These are phyloP conservation scores for Gavia stellata DNA, from an alignment of 2,113 vertebrate species.

Conservation along the genomic window DNA sequence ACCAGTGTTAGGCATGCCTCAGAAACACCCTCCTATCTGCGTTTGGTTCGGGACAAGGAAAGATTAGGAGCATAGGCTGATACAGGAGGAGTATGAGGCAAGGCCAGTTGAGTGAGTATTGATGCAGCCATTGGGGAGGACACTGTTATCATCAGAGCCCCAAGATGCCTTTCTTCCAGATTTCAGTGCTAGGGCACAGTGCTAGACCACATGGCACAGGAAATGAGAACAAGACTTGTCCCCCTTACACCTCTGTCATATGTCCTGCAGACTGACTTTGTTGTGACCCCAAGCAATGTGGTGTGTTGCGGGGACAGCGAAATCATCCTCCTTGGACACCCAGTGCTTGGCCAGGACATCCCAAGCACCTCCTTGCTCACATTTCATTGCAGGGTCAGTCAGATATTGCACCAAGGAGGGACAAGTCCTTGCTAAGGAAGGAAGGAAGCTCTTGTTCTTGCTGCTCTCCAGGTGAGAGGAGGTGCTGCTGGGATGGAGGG, in stretches of 20 bases:
- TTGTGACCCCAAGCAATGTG: neutral
- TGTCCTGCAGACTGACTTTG: neutral
- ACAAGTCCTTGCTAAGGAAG: neutral
- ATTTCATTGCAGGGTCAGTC: neutral
- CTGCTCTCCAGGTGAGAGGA: neutral
- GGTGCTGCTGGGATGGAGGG: neutral
- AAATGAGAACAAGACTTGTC: neutral
- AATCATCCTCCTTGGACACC: neutral
- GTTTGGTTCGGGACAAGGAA: neutral
- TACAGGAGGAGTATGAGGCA: neutral
- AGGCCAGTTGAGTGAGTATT: neutral
- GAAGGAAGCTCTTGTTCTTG: neutral
- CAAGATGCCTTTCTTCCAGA: neutral
- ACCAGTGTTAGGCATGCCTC: accelerated
- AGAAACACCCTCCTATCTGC: neutral
- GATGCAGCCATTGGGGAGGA: neutral
- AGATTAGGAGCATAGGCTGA: neutral
- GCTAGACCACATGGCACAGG: neutral
- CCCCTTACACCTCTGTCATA: neutral
- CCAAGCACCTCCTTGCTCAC: neutral
- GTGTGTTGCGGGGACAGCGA: neutral
- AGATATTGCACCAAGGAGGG: neutral
- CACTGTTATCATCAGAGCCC: neutral
- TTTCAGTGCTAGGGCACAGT: neutral
- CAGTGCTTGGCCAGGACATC: neutral